Conservation (phyloP, 2,113 vertebrate species). For the Dasyprocta punctata region DNA sequence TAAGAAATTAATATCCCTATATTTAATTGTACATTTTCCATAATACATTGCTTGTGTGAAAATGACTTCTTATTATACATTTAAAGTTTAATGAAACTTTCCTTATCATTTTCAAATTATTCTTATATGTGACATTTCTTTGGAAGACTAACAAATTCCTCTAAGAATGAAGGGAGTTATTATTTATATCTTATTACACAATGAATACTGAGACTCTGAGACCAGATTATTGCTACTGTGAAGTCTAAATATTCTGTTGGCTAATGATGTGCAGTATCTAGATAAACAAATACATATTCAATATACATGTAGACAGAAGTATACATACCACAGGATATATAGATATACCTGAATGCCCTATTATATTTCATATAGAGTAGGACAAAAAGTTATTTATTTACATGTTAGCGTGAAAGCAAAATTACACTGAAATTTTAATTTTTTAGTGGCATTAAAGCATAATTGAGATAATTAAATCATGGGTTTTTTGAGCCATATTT, state of each 20-base stretch:
- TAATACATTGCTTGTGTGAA: background rate
- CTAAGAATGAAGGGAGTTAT: background rate
- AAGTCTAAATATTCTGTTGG: background rate
- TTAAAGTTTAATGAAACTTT: background rate
- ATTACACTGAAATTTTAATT: slow-evolving; percentile 62
- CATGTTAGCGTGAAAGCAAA: slow-evolving; percentile 18
- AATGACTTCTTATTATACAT: background rate
- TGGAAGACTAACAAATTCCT: background rate
- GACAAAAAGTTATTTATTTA: slow-evolving; percentile 44
- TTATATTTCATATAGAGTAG: background rate
- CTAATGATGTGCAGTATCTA: background rate
- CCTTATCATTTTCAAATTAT: background rate
- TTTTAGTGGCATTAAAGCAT: slow-evolving; percentile 54
- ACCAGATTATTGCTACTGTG: background rate
- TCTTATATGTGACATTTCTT: background rate
- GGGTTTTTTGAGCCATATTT: slow-evolving; percentile 37
- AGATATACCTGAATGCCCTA: background rate
- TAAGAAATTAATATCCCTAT: background rate
- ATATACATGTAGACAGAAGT: background rate
- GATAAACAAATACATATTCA: background rate
- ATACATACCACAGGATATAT: background rate
- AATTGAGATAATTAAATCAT: slow-evolving; percentile 62
- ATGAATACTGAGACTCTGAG: background rate
- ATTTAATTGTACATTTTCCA: background rate
- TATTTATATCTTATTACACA: background rate